Evolutionary conservation across 2,888 invertebrate species (phyloP).

Genomic region (Loripinus fragilis): DNA sequence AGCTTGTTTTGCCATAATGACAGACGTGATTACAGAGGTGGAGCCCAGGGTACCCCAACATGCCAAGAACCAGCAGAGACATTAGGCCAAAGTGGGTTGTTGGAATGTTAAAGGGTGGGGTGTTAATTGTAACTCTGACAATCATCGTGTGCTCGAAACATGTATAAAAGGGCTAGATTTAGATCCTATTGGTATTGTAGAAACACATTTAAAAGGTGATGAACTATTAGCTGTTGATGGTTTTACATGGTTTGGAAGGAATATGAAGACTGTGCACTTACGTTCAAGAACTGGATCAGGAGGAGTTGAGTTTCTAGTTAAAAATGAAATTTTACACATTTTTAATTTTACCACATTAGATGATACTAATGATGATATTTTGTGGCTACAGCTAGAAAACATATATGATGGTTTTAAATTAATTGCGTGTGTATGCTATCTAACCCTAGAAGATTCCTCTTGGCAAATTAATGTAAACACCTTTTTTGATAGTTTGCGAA

Average conservation of each 20-base stretch:
- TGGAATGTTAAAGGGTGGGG: slow-evolving; percentile 18
- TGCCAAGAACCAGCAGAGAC: background rate
- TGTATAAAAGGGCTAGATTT: background rate
- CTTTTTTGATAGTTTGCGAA: slow-evolving; percentile 30
- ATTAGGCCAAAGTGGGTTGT: background rate
- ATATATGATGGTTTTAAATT: too few species aligned
- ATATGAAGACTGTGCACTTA: too few species aligned
- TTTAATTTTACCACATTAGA: too few species aligned
- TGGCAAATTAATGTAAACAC: slow-evolving; percentile 29
- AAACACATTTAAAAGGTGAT: background rate
- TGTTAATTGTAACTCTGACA: background rate
- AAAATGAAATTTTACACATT: too few species aligned
- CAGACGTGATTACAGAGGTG: background rate
- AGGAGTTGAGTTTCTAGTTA: too few species aligned
- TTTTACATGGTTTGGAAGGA: too few species aligned
- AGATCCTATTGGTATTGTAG: background rate
- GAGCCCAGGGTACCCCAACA: background rate
- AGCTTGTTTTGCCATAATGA: background rate
- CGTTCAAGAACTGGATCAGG: too few species aligned
- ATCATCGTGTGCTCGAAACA: background rate
- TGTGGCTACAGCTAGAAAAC: too few species aligned
- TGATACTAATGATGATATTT: too few species aligned
- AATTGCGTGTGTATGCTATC: slow-evolving; percentile 18
- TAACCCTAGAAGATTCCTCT: slow-evolving; percentile 27
- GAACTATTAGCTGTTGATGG: too few species aligned